Base-by-base conservation (phyloP, 2,888 invertebrate species). In the Acanthosepion esculentum region DNA sequence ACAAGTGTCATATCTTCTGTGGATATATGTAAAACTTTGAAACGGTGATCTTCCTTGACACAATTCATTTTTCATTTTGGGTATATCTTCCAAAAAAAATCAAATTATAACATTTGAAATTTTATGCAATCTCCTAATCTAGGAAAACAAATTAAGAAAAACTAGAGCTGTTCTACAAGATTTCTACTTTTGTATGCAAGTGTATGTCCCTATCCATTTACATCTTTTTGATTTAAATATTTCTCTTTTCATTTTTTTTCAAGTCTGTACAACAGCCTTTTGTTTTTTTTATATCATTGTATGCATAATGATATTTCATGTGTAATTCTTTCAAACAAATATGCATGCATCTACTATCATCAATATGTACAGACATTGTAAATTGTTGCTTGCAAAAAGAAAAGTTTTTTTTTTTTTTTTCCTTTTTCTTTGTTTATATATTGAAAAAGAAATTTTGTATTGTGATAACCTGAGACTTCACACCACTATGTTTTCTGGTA, bases 301-400 rank as follows among this genome's bases (percentile, higher is more conserved):
- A 78, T 78, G n/a, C 78, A n/a, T 78, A n/a, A 78, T 78, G n/a
- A n/a, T n/a, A 78, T 78, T 78, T 78, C 78, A 78, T 78, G n/a
- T 78, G 78, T 78, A 33, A 78, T 78, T 78, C n/a, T 15, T n/a
- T n/a, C 4, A 26, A 59, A 64, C 8, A 78, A 33, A 78, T 4
- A 33, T 33, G 12, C n/a, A 33, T 33, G n/a, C 12, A 78, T n/a
- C 10, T 78, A 78, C 78, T 78, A 33, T n/a, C 78, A 78, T 78
- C n/a, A 78, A 10, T 15, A 78, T 78, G n/a, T 78, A 78, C 78
- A 78, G n/a, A 33, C n/a, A 78, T 64, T 64, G 26, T n/a, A n/a
- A 59, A 78, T 78, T 78, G 29, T 12, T 29, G n/a, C 12, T n/a
- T 78, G 78, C n/a, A 59, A 59, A 59, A 59, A 59, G n/a, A 59